A percentile compares a stretch with the other conserved stretches of the same genome.
Conservation (phyloP, 2,888 invertebrate genomes). For the Ornithoptera priamus region DNA sequence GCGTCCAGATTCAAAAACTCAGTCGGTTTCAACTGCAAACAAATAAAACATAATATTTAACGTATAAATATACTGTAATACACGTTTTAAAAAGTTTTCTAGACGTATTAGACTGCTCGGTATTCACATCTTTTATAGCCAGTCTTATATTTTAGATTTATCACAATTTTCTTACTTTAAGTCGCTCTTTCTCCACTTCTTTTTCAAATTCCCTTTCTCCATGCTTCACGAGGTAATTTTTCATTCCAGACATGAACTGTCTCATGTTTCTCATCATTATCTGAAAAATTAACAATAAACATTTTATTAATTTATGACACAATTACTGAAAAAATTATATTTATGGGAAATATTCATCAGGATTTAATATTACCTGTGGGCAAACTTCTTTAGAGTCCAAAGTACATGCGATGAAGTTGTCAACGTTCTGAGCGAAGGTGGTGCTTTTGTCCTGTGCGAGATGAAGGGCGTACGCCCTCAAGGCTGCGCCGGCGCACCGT, state of each 20-base stretch:
- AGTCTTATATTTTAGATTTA: neutral
- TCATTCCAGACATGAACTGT: conserved; percentile 99
- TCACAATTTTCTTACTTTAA: conserved; percentile 78
- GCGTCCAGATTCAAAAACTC: conserved; percentile 98
- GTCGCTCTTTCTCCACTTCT: conserved; percentile 92
- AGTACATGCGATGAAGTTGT: conserved; percentile 96
- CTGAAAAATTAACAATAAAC: conserved; percentile 44
- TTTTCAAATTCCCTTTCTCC: conserved; percentile 96
- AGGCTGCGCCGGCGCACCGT: conserved; percentile 84
- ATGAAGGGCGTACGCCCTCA: conserved; percentile 88
- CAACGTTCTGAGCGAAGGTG: conserved; percentile 94
- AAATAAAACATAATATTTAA: neutral
- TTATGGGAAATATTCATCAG: neutral
- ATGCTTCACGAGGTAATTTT: conserved; percentile 97
- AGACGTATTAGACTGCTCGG: too few species aligned
- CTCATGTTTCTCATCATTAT: conserved; percentile 94
- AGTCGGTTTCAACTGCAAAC: conserved; percentile 86
- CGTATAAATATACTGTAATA: neutral
- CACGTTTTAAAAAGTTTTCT: too few species aligned
- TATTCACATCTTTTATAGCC: too few species aligned
- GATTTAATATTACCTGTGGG: conserved; percentile 81
- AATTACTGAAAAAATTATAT: neutral
- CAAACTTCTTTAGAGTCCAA: conserved; percentile 93
- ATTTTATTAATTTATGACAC: conserved; percentile 3
- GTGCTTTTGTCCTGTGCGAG: conserved; percentile 91